Evolutionary conservation across 2,888 invertebrate genomes (phyloP).

Genomic region (Tipula confusa): DNA sequence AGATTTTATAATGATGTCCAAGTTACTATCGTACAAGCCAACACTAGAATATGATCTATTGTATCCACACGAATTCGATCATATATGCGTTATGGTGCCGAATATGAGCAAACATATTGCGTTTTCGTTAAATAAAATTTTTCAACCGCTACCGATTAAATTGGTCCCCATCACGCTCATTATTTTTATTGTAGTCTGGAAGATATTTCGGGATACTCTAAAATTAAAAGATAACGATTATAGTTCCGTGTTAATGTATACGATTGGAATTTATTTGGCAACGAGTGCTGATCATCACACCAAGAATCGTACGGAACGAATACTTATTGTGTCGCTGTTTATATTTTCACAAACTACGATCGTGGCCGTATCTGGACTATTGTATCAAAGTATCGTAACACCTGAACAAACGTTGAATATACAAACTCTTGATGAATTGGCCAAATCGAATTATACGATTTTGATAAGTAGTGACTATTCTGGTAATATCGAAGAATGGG

Average conservation of each 20-base stretch:
- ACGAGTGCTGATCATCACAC: neutral
- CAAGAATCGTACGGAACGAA: neutral
- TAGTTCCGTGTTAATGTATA: neutral
- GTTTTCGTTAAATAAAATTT: slow-evolving; percentile 29
- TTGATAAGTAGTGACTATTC: neutral
- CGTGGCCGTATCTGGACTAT: neutral
- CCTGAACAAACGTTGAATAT: neutral
- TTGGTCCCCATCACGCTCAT: neutral
- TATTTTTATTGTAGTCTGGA: neutral
- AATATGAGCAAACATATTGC: neutral
- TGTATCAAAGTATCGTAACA: neutral
- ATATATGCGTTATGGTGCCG: slow-evolving; percentile 30
- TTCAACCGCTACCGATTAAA: neutral
- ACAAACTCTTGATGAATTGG: neutral
- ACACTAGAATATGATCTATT: neutral
- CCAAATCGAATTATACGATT: neutral
- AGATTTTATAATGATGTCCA: slow-evolving; percentile 27
- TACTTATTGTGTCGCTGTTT: neutral
- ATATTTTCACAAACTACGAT: neutral
- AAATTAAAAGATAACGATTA: neutral
- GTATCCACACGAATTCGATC: slow-evolving; percentile 29
- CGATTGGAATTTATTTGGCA: slow-evolving; percentile 27
- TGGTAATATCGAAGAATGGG: neutral
- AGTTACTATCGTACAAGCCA: neutral
- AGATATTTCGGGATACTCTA: neutral